A percentile compares a stretch with the other conserved stretches of the same genome.
Conservation (phyloP, 2,888 invertebrate genomes). For the Halictus quadricinctus region DNA sequence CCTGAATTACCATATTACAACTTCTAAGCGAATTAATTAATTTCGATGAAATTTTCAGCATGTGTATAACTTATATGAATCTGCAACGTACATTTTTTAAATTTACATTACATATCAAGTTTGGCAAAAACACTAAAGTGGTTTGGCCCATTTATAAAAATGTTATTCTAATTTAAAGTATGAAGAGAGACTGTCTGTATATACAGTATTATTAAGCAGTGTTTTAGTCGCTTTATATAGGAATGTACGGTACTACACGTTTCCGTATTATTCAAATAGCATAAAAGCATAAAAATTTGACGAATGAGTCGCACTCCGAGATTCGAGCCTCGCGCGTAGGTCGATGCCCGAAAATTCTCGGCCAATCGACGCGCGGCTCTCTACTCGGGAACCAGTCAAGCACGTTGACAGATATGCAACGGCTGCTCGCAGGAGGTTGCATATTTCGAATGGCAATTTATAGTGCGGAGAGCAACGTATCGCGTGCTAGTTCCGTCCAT, state of each 20-base stretch:
- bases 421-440: constrained; percentile 66
- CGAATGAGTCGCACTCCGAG: constrained; percentile 10
- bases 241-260: neutral
- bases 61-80: neutral
- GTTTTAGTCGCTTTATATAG: neutral
- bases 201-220: neutral
- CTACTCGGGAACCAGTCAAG: constrained; percentile 76
- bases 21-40: neutral
- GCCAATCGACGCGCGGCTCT: constrained; percentile 77
- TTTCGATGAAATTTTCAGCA: neutral
- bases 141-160: neutral
- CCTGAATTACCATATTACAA: neutral
- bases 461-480: constrained; percentile 48
- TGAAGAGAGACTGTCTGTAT: neutral
- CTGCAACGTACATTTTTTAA: neutral
- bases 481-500: constrained; percentile 38
- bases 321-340: constrained; percentile 64
- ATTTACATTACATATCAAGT: neutral
- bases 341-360: constrained; percentile 59
- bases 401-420: constrained; percentile 76
- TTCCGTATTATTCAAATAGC: neutral
- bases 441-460: constrained; percentile 64
- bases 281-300: neutral
- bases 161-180: neutral
- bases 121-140: too few species aligned